phyloP scores from a whole-genome alignment of 2,113 vertebrate genomes.

The Heterochromis multidens region DNA sequence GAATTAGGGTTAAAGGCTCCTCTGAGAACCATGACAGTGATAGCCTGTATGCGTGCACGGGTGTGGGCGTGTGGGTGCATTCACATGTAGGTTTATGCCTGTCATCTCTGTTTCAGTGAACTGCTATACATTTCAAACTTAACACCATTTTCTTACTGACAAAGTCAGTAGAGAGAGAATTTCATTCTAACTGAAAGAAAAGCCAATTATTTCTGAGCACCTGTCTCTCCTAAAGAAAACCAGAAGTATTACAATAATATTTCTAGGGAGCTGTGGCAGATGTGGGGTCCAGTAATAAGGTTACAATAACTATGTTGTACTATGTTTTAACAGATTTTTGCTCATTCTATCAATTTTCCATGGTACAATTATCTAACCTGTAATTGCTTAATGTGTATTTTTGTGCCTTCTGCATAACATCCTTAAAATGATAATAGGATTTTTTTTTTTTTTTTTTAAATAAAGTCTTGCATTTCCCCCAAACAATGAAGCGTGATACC shows the following conservation, averaged over 20 bases:
- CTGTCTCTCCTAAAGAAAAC: background rate
- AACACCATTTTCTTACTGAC: background rate
- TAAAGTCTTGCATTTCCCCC: background rate
- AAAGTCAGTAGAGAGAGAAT: background rate
- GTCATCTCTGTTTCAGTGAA: background rate
- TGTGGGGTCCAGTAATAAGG: background rate
- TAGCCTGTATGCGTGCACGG: background rate
- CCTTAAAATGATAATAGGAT: background rate
- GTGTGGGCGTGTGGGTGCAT: background rate
- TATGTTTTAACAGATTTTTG: background rate
- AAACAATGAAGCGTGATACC: background rate
- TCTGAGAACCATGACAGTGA: conserved; percentile 44
- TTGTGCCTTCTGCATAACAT: background rate
- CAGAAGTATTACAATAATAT: background rate
- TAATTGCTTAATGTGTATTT: background rate
- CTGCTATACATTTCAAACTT: conserved; percentile 17
- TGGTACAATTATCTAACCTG: background rate
- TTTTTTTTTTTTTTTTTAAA: background rate
- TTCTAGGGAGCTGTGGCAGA: background rate
- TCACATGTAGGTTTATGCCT: background rate
- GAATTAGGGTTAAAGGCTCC: conserved; percentile 67
- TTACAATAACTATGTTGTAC: background rate
- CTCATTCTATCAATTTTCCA: background rate
- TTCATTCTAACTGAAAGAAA: background rate
- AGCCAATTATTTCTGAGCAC: conserved; percentile 1